phyloP scores from a whole-genome alignment of 1,140 invertebrate genomes.

The Caerostris darwini region DNA sequence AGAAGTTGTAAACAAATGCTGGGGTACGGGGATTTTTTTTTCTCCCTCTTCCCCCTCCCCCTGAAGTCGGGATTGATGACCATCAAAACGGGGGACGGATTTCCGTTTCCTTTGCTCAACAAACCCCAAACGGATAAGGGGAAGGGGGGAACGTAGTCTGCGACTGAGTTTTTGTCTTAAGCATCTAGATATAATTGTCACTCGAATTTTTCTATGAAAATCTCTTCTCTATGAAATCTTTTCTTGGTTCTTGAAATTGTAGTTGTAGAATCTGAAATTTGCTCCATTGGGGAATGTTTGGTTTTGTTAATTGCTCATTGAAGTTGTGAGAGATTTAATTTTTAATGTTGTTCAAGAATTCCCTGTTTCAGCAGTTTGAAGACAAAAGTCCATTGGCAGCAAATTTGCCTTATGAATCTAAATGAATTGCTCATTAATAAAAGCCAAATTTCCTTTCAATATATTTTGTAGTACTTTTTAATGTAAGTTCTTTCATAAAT shows the following conservation, averaged over 20 bases:
- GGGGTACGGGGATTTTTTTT: constrained; percentile 26
- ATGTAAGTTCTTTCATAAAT: no score
- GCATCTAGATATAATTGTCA: constrained; percentile 49
- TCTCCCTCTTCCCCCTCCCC: background rate
- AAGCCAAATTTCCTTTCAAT: no score
- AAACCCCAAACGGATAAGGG: constrained; percentile 28
- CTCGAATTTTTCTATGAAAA: background rate
- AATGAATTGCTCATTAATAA: no score
- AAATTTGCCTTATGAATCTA: no score
- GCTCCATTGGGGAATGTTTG: no score
- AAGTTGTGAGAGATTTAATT: no score
- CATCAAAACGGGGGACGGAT: constrained; percentile 74
- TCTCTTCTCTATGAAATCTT: background rate
- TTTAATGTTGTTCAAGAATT: no score
- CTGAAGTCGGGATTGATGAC: constrained; percentile 70
- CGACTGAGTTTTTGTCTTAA: constrained; percentile 44
- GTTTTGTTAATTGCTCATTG: no score
- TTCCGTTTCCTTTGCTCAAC: constrained; percentile 72
- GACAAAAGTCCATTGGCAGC: no score
- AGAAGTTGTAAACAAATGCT: constrained; percentile 75
- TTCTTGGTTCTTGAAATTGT: background rate
- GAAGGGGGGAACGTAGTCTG: background rate
- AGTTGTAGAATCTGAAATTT: no score
- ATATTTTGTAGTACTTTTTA: no score
- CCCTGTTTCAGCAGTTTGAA: no score